Base-by-base conservation (phyloP, 1,140 invertebrate species). In the Sinonovacula constricta region DNA sequence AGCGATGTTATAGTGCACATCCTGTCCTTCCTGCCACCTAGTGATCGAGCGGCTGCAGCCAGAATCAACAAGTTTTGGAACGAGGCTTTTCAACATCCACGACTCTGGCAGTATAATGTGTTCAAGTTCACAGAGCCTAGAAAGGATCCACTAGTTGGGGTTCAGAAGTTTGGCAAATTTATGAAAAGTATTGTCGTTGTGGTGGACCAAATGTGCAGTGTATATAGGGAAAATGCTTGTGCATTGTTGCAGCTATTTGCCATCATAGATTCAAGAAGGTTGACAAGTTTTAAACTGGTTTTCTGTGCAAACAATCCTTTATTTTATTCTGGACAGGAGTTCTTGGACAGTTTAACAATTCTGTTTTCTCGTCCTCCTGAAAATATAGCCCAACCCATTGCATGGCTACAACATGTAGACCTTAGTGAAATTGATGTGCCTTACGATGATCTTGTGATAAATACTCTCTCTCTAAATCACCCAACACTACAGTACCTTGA, bases 261-360 rank as follows among this genome's bases (percentile, higher is more conserved):
- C 2, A 65, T 59, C 18, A 62, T 82, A 15, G 62, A 60, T 22
- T 49, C 70, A 12, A 65, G 81, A 31, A 30, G 74, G 14, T 24
- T 86, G 34, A 66, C 67, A 28, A 39, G 24, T 31, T 45, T 86
- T 4, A 66, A 51, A 15, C 76, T 86, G 26, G 69, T 18, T 14
- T 86, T 84, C 70, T 78, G 62, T 57, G 83, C 81, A 7, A 76
- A 85, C 54, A 86, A 86, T 67, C 85, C 85, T 26, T 65, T 83
- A 4, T 83, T 86, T 67, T 86, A 86, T 70, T 79, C 81, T 53
- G 83, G 85, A 14, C 62, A 59, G 22, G 85, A 86, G 62, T 85
- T 86, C 53, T 14, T 78, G 15, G 65, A 74, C 15, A 57, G 56
- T n/a, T 56, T 86, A 12, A 65, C 22, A 24, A 68, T 53, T 26